Conservation (phyloP, 2,888 invertebrate genomes). For the Cynaeus angustus region DNA sequence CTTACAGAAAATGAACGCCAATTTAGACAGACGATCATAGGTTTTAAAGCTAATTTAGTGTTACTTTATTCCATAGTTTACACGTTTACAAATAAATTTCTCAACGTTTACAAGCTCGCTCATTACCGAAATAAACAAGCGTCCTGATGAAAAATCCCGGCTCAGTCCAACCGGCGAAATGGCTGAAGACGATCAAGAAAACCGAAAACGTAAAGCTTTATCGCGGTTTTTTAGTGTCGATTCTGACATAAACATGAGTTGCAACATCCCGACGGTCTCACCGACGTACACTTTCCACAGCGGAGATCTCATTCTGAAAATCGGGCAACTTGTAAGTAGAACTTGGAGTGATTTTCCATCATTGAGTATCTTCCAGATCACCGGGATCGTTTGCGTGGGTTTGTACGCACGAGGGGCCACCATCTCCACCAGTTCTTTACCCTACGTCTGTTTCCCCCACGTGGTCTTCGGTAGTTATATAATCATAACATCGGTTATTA, state of each 20-base stretch:
- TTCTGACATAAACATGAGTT: slow-evolving; percentile 54
- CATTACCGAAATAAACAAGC: slow-evolving; percentile 2
- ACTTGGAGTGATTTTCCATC: background rate
- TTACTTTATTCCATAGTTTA: too few species aligned
- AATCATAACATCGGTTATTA: slow-evolving; percentile 64
- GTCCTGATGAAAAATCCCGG: background rate
- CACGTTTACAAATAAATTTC: too few species aligned
- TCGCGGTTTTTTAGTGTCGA: slow-evolving; percentile 58
- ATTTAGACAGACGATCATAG: too few species aligned
- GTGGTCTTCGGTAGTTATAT: slow-evolving; percentile 63
- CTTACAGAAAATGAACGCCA: slow-evolving; percentile 30
- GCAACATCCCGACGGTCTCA: slow-evolving; percentile 42
- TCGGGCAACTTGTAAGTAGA: slow-evolving; percentile 60
- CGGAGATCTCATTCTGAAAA: slow-evolving; percentile 59
- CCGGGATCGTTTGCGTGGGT: slow-evolving; percentile 59
- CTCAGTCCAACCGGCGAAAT: slow-evolving; percentile 21
- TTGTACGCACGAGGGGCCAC: slow-evolving; percentile 61
- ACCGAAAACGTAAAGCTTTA: slow-evolving; percentile 17
- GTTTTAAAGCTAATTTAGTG: too few species aligned
- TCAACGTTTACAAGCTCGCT: background rate
- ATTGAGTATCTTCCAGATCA: slow-evolving; percentile 53
- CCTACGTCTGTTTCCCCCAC: slow-evolving; percentile 62
- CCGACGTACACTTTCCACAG: slow-evolving; percentile 54
- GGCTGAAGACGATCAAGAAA: slow-evolving; percentile 24
- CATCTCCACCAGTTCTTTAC: slow-evolving; percentile 54